Evolutionary conservation across 2,113 vertebrate genomes (phyloP), one percentile per base, ranked within the genome.

Genomic region (Vulpes vulpes): DNA sequence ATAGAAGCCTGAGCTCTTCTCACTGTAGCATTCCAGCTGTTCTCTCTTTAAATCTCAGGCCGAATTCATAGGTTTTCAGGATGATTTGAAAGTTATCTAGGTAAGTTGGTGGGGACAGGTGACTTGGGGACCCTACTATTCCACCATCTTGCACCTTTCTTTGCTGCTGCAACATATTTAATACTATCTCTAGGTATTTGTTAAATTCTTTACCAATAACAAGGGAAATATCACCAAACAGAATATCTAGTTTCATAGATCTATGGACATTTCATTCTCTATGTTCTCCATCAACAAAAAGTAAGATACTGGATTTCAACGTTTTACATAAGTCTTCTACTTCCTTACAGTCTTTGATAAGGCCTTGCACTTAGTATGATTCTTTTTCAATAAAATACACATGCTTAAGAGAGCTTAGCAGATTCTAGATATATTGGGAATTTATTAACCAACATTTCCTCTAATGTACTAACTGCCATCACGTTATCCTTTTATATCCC

Each of bases 341-440:
- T 97, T 99, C 59, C 99, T 99, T 97, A 99, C 99, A 0, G 99
- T 99, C 0, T 99, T 99, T 97, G 99, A 99, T 98, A 99, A 99
- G 95, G 99, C 99, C 99, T 99, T 99, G 91, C 99, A 99, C 96
- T 99, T 99, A 0, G 99, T 99, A 12, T 99, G 99, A 97, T 99
- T 99, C 98, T 99, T 99, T 94, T 6, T 43, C 43, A 99, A 98
- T 79, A 79, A 57, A 93, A 79, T 91, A 19, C 99, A 99, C 73
- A 99, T 99, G n/a, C 97, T 99, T 74, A 99, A 98, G 98, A 99
- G 0, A 99, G 99, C 92, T 99, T 99, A 97, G 99, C 99, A 98
- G 99, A 98, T 25, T 99, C 99, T 99, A 99, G 99, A 98, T 99
- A 99, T 60, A 99, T 99, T 98, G 99, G 98, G 94, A 99, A 99